A percentile compares a stretch with the other conserved stretches of the same genome.
Conservation (phyloP, 2,888 invertebrate species). For the Toxonevra muliebris region DNA sequence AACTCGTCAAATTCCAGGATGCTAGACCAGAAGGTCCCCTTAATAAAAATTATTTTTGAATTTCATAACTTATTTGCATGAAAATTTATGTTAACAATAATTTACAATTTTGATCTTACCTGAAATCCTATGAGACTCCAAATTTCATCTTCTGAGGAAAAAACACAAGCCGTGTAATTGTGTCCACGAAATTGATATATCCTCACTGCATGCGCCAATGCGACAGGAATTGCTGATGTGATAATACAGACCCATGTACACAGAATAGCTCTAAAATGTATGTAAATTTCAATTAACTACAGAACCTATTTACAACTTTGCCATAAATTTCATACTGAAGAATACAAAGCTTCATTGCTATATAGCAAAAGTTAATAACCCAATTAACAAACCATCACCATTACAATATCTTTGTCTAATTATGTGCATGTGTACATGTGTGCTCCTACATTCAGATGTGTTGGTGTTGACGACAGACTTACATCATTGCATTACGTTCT, state of each 20-base stretch:
- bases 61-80: neutral
- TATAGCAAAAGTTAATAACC: no score
- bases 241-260: slow-evolving; percentile 85
- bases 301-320: no score
- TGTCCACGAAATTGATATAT: slow-evolving; percentile 72
- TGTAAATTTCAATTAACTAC: neutral
- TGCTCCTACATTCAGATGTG: no score
- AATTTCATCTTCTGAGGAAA: slow-evolving; percentile 70
- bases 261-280: slow-evolving; percentile 72
- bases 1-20: no score
- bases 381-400: no score
- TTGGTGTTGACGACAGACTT: slow-evolving; percentile 46
- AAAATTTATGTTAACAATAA: slow-evolving; percentile 13
- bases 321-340: no score
- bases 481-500: slow-evolving; percentile 78
- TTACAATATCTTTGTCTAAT: no score
- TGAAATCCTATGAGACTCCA: slow-evolving; percentile 67
- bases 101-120: slow-evolving; percentile 48
- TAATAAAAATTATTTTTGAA: neutral
- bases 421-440: no score
- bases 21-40: no score
- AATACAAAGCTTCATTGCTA: no score
- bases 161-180: slow-evolving; percentile 75
- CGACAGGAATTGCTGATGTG: slow-evolving; percentile 79
- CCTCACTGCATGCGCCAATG: slow-evolving; percentile 79